Conservation (phyloP, 1,140 invertebrate species). For the Schlechtendalia chinensis region DNA sequence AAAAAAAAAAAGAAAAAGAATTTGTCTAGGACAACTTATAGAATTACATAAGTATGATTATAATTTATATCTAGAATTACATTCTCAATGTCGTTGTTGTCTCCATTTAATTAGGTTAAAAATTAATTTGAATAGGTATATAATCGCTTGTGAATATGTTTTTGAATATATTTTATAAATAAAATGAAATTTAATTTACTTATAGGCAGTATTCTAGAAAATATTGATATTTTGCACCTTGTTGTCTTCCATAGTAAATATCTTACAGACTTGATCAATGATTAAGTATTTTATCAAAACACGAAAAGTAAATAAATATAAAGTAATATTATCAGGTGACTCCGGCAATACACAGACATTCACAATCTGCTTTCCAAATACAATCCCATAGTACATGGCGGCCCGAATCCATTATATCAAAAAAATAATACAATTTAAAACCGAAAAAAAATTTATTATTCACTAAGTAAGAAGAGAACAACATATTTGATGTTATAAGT, state of each 20-base stretch:
- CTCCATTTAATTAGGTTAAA: no score
- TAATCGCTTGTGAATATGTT: neutral
- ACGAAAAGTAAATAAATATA: neutral
- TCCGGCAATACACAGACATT: neutral
- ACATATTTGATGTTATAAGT: neutral
- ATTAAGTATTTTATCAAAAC: neutral
- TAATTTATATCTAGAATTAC: no score
- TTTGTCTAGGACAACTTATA: no score
- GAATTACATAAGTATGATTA: no score
- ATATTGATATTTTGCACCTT: slow-evolving; percentile 14
- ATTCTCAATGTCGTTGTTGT: no score
- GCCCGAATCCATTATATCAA: neutral
- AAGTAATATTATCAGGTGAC: slow-evolving; percentile 6
- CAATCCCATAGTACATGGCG: neutral
- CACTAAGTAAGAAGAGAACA: neutral
- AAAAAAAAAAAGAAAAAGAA: no score
- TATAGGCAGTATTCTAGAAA: neutral
- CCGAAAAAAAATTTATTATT: neutral
- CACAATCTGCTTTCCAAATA: neutral
- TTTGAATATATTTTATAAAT: neutral
- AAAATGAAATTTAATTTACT: slow-evolving; percentile 4
- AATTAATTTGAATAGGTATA: neutral
- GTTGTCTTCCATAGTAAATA: slow-evolving; percentile 8
- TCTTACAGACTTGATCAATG: neutral
- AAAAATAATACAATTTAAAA: neutral